Evolutionary conservation across 2,113 vertebrate species (phyloP).

Genomic region (Rostratula benghalensis): DNA sequence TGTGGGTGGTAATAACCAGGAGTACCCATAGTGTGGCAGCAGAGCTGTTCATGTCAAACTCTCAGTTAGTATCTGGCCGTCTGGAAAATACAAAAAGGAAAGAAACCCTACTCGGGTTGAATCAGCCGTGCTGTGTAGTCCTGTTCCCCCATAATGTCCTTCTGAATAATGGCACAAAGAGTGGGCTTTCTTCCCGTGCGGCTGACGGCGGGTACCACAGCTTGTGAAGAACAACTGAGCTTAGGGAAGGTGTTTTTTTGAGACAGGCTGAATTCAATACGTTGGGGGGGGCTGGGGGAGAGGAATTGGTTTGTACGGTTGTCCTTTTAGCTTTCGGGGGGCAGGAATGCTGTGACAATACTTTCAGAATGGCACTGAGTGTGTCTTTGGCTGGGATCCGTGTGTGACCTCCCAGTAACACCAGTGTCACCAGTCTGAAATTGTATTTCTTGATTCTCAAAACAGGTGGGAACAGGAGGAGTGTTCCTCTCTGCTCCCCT

Average conservation of each 20-base stretch:
- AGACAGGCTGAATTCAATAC: rapidly evolving
- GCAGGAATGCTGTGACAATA: background rate
- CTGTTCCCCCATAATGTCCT: background rate
- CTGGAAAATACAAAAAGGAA: background rate
- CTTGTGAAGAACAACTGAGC: rapidly evolving
- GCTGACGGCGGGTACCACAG: rapidly evolving
- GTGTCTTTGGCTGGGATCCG: rapidly evolving
- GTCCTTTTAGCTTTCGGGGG: background rate
- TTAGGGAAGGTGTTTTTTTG: background rate
- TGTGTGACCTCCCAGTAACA: rapidly evolving
- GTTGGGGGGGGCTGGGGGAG: rapidly evolving
- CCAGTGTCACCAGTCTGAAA: background rate
- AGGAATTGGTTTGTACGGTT: rapidly evolving
- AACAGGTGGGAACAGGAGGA: background rate
- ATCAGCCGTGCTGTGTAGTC: background rate
- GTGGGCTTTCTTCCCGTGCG: rapidly evolving
- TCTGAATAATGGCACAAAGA: rapidly evolving
- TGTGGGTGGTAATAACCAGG: constrained; percentile 44
- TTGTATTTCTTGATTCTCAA: background rate
- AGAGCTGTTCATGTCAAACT: constrained; percentile 53
- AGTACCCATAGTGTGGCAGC: constrained; percentile 78
- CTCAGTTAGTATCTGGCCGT: background rate
- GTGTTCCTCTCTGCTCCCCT: background rate
- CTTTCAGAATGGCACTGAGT: rapidly evolving
- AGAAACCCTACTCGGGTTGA: background rate